Evolutionary conservation across 2,797 vertebrate genomes (phyloP), one percentile per base, ranked within the genome.

Genomic region (Atherinosoma microstoma): DNA sequence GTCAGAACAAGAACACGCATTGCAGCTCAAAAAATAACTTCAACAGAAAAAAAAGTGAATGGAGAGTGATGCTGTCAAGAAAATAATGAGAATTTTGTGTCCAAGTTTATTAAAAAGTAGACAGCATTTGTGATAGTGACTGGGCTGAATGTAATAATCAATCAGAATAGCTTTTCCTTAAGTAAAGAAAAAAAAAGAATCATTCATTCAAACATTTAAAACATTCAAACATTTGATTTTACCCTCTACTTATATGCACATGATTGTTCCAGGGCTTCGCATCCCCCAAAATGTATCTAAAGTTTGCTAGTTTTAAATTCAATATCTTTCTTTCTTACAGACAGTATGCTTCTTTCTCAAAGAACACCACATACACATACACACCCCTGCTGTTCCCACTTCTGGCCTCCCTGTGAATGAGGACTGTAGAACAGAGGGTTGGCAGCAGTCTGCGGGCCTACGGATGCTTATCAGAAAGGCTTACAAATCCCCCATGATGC

Each of bases 401-500:
- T 73, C 7, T 49, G 24, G 82, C 75, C 64, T 86, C 82, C 67
- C 69, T 89, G 88, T 91, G 89, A 89, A 87, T 86, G 82, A 83
- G 75, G 60, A 58, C 79, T 72, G 59, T 61, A 79, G 87, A 92
- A 89, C 86, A 91, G 91, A 88, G 84, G 42, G 87, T 87, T 94
- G 92, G 93, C 92, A 93, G 85, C 84, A 45, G 88, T 84, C 86
- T 91, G 80, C 85, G 57, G 84, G 75, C 64, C 82, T 79, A 74
- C 68, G 73, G 89, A 92, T 91, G 87, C 91, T 93, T 91, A 93
- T 93, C 92, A 88, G 81, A 83, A 67, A 75, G 81, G 86, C 84
- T 93, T 88, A 87, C 90, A 92, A 92, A 90, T 89, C 85, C 87
- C 87, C 83, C 86, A 80, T 35, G 89, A 94, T 94, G 86, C 80